Percentiles rank a stretch among this genome's conserved stretches.
phyloP scores from a whole-genome alignment of 2,113 vertebrate species.

The Gulo gulo region DNA sequence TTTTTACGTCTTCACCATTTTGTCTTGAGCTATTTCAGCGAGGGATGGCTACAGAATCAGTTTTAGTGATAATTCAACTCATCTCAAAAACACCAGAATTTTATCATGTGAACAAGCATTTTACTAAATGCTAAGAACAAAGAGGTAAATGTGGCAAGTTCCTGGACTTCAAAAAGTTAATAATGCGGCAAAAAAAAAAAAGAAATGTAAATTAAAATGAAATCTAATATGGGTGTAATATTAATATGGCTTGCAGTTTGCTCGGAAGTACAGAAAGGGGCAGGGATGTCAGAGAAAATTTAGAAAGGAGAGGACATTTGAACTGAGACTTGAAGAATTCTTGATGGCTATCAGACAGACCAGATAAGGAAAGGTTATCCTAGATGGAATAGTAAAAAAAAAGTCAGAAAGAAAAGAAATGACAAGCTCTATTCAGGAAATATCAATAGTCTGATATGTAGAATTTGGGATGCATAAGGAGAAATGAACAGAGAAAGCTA shows the following conservation, averaged over 20 bases:
- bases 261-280: neutral
- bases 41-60: neutral
- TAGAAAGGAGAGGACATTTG: neutral
- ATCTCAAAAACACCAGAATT: constrained; percentile 8
- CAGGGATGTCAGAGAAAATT: neutral
- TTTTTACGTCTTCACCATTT: neutral
- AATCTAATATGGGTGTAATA: neutral
- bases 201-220: neutral
- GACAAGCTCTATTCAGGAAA: neutral
- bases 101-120: neutral
- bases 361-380: neutral
- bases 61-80: neutral
- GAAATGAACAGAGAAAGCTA: neutral
- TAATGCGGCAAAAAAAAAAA: neutral
- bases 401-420: constrained; percentile 6
- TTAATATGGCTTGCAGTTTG: neutral
- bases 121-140: neutral
- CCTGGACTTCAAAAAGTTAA: neutral
- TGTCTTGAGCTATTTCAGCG: neutral
- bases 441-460: neutral
- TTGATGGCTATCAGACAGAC: neutral
- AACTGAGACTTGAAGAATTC: neutral
- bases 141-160: constrained; percentile 17
- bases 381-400: neutral
- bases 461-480: neutral